Conservation (phyloP, 2,888 invertebrate species). For the Chaitophorus viminalis region DNA sequence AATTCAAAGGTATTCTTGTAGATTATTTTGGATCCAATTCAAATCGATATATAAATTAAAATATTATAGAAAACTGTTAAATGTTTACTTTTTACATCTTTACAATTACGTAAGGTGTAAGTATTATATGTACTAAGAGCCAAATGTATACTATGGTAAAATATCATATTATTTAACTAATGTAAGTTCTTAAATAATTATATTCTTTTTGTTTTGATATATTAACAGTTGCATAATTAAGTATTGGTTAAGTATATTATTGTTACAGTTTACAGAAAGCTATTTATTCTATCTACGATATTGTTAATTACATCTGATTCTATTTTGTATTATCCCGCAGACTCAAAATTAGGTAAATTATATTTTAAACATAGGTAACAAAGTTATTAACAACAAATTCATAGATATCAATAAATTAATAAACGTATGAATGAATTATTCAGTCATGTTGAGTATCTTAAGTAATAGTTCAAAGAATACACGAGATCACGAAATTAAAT, state of each 20-base stretch:
- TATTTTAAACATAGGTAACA: constrained; percentile 51
- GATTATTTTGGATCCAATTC: neutral
- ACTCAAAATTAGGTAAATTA: constrained; percentile 14
- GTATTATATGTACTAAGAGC: neutral
- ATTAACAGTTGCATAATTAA: too few species aligned
- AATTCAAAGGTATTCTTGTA: neutral
- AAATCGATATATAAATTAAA: neutral
- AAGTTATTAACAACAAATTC: constrained; percentile 40
- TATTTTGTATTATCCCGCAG: neutral
- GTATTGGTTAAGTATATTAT: too few species aligned
- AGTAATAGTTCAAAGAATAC: constrained; percentile 1
- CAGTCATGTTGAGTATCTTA: constrained; percentile 50
- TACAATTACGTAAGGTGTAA: neutral
- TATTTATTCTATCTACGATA: neutral
- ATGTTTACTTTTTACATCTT: neutral
- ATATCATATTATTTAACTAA: too few species aligned
- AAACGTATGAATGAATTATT: constrained; percentile 35
- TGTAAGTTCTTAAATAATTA: too few species aligned
- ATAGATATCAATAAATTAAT: constrained; percentile 37
- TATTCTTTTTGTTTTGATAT: too few species aligned
- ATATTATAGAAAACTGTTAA: neutral
- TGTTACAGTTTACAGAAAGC: neutral
- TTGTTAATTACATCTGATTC: neutral
- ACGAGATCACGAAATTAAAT: neutral
- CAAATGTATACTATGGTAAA: too few species aligned